phyloP scores from a whole-genome alignment of 2,888 invertebrate species.

The Temnothorax ravouxi region DNA sequence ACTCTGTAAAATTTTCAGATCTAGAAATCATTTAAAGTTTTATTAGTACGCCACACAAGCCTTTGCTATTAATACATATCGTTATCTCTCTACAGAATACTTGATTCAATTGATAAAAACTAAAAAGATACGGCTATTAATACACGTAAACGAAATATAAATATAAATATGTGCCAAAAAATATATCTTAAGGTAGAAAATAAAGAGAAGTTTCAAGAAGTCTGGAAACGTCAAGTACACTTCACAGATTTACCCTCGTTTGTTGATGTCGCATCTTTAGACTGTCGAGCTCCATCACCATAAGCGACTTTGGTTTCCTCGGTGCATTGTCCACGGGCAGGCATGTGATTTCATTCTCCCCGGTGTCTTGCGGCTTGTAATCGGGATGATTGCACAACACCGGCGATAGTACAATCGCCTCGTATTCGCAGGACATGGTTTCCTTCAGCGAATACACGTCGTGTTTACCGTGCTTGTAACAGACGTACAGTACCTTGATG shows the following conservation, averaged over 20 bases:
- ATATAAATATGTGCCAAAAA: slow-evolving; percentile 22
- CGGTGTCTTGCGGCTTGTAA: slow-evolving; percentile 93
- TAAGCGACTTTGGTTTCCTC: slow-evolving; percentile 91
- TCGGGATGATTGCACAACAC: slow-evolving; percentile 95
- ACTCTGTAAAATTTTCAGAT: background rate
- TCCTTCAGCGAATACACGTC: slow-evolving; percentile 98
- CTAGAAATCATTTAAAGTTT: background rate
- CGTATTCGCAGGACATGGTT: slow-evolving; percentile 97
- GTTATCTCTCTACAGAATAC: slow-evolving; percentile 21
- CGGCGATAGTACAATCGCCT: slow-evolving; percentile 95
- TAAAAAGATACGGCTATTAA: slow-evolving; percentile 19
- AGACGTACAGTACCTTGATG: slow-evolving; percentile 95
- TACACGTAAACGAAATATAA: slow-evolving; percentile 36
- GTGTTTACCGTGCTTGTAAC: slow-evolving; percentile 95
- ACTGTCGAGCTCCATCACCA: slow-evolving; percentile 91
- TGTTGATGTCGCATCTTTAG: slow-evolving; percentile 90
- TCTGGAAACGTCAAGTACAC: slow-evolving; percentile 13
- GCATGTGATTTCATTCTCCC: slow-evolving; percentile 93
- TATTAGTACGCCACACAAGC: background rate
- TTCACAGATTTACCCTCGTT: slow-evolving; percentile 85
- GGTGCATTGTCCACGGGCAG: slow-evolving; percentile 90
- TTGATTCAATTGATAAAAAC: slow-evolving; percentile 21
- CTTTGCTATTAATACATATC: background rate
- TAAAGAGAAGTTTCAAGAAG: slow-evolving; percentile 11
- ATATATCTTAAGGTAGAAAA: slow-evolving; percentile 15